These are phyloP conservation scores for Lindbergichthys nudifrons DNA, from an alignment of 2,797 vertebrate genomes.

Conservation along the genomic window DNA sequence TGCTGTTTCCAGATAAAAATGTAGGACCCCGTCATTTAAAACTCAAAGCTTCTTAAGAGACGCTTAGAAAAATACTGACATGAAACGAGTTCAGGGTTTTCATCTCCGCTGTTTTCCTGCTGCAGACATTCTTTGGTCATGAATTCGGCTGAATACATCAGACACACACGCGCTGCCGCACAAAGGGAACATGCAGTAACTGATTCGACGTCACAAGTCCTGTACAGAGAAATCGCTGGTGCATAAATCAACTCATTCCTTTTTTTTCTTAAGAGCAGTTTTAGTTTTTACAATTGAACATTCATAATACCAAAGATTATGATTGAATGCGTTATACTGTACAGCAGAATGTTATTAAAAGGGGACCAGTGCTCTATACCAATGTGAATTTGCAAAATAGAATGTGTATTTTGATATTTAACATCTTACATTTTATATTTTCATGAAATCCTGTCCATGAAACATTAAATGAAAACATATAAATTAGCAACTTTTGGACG, in stretches of 20 bases:
- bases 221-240: slow-evolving; percentile 33
- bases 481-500: neutral
- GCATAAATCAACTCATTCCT: neutral
- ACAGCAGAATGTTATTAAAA: slow-evolving; percentile 1
- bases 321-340: neutral
- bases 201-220: neutral
- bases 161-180: slow-evolving; percentile 51
- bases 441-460: slow-evolving; percentile 11
- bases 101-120: slow-evolving; percentile 49
- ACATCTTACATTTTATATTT: slow-evolving; percentile 8
- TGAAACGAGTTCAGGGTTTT: slow-evolving; percentile 44
- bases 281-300: neutral
- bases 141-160: slow-evolving; percentile 59
- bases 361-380: neutral
- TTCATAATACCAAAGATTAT: neutral
- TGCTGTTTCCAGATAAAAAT: slow-evolving; percentile 50
- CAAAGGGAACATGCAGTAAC: slow-evolving; percentile 67
- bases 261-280: neutral
- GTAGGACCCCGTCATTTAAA: slow-evolving; percentile 48
- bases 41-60: slow-evolving; percentile 39
- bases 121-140: slow-evolving; percentile 83
- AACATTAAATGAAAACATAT: slow-evolving; percentile 14
- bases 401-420: neutral
- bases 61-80: slow-evolving; percentile 63
- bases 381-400: neutral